Evolutionary conservation across 1,140 invertebrate species (phyloP), one percentile per base, ranked within the genome.

Genomic region (Tachypleus tridentatus): DNA sequence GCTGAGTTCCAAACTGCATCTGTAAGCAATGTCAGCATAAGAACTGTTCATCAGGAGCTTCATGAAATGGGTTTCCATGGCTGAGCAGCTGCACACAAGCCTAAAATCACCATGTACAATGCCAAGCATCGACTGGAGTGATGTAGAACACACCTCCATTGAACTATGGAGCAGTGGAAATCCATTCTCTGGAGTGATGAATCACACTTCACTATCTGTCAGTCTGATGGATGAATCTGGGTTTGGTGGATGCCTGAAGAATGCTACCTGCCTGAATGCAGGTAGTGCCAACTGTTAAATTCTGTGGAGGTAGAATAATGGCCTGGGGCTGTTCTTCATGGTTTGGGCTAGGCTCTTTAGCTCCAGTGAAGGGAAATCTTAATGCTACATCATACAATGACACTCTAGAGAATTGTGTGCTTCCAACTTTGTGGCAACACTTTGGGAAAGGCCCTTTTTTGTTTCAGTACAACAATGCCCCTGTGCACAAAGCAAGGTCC

Each of bases 201-300:
- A 62, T 51, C 53, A 50, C 10, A 29, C 48, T 62, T 57, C 52
- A 51, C n/a, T 54, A 8, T 61, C 11, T 66, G 49, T 10, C 7
- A 62, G 8, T 65, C 51, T 10, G 51, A 61, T 56, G 64, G 60
- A 54, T 10, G 50, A 11, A 60, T 61, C n/a, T 56, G 51, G 51
- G 1, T 61, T 49, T 62, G 59, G 49, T 29, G 51, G 9, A 65
- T 61, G 60, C 49, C 59, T n/a, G 51, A 52, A 6, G 8, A 61
- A 61, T 48, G 11, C 7, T 56, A 54, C 64, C 50, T 65, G 57
- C 9, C 0, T 56, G 59, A 65, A 0, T 61, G 64, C 51, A 65
- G 29, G 29, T 58, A 50, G 11, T 54, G 51, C 59, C 4, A 10
- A 65, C 9, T 56, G 59, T 56, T 0, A 61, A 61, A 11, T 58